Percentiles rank a stretch among this genome's conserved stretches.
Conservation (phyloP, 1,140 invertebrate species). For the Drosophila sturtevanti region DNA sequence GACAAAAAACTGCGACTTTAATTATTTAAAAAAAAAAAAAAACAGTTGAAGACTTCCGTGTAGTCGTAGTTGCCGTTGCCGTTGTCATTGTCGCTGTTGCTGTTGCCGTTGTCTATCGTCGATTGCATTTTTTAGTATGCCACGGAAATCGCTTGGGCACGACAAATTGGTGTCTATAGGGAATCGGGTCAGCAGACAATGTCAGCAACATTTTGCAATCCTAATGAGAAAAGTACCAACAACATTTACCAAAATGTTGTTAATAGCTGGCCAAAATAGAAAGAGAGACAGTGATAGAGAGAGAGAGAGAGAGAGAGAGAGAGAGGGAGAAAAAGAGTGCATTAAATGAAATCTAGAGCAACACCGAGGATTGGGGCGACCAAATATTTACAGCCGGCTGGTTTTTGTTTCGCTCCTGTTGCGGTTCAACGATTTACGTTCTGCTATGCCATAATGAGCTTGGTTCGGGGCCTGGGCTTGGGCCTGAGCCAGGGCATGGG, state of each 20-base stretch:
- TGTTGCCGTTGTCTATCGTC: constrained; percentile 5
- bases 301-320: background rate
- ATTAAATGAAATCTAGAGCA: constrained; percentile 22
- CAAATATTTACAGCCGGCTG: constrained; percentile 61
- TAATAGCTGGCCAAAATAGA: constrained; percentile 8
- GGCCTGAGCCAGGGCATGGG: constrained; percentile 11
- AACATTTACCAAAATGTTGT: constrained; percentile 51
- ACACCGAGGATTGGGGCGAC: constrained; percentile 12
- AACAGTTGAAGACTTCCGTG: constrained; percentile 22
- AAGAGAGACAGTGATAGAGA: background rate
- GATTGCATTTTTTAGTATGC: constrained; percentile 28
- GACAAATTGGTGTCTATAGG: constrained; percentile 48
- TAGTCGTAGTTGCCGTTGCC: background rate
- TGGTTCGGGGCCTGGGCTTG: constrained; percentile 12
- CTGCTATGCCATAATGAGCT: constrained; percentile 53
- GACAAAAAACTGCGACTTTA: constrained; percentile 18
- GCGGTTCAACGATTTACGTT: constrained; percentile 42
- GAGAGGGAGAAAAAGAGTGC: background rate
- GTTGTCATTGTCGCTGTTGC: too few species aligned
- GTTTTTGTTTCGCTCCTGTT: constrained; percentile 39
- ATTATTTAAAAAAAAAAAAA: constrained; percentile 7
- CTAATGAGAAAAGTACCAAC: constrained; percentile 22
- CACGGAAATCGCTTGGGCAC: constrained; percentile 24
- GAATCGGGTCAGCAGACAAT: constrained; percentile 75
- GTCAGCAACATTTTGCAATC: constrained; percentile 47